Conservation (phyloP, 2,888 invertebrate species). For the Endotricha flammealis region DNA sequence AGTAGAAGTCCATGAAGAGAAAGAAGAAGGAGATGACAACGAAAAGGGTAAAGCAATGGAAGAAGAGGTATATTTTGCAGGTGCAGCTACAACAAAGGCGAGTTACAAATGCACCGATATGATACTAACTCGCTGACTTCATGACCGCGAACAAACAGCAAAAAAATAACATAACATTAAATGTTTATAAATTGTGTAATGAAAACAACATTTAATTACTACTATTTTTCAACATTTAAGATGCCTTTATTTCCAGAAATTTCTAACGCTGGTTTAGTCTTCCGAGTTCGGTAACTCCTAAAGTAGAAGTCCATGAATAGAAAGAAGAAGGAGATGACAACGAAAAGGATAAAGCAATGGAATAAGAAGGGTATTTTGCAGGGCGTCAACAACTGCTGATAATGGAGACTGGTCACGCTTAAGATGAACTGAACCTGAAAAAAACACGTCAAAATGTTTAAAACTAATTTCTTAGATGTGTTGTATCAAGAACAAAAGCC, state of each 20-base stretch:
- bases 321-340: conserved; percentile 79
- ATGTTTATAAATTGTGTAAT: no score
- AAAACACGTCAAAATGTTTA: no score
- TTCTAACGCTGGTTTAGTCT: conserved; percentile 21
- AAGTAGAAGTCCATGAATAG: conserved; percentile 82
- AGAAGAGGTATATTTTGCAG: no score
- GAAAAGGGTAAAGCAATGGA: conserved; percentile 76
- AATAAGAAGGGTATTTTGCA: conserved; percentile 70
- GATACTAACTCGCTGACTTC: no score
- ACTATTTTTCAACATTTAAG: neutral
- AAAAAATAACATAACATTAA: no score
- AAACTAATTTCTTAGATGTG: no score
- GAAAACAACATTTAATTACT: no score
- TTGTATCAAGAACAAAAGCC: no score
- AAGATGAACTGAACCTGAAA: conserved; percentile 64
- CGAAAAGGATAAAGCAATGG: conserved; percentile 74
- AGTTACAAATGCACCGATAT: no score
- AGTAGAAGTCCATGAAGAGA: conserved; percentile 82
- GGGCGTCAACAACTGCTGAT: conserved; percentile 59
- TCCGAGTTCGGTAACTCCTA: conserved; percentile 41
- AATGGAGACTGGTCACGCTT: conserved; percentile 54
- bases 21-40: conserved; percentile 80
- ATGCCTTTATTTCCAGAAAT: neutral
- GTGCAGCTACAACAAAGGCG: no score
- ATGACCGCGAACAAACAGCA: no score